These are phyloP conservation scores for Trochalopteron elliotii DNA, from an alignment of 2,113 vertebrate species.

Conservation along the genomic window DNA sequence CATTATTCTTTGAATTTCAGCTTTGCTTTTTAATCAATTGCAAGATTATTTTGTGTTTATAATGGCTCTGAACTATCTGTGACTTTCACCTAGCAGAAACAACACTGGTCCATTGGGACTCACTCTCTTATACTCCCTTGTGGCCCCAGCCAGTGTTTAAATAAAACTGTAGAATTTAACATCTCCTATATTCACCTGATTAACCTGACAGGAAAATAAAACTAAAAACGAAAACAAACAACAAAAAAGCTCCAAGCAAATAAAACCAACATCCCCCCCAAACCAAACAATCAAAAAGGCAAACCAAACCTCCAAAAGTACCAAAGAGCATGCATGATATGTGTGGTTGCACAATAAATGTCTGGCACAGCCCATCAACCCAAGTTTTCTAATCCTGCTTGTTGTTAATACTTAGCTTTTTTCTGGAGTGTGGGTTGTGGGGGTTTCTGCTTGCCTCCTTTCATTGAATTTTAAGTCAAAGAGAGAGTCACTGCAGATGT, in stretches of 20 bases:
- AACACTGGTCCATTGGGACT: neutral
- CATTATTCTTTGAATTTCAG: neutral
- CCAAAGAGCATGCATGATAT: neutral
- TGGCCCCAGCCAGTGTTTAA: neutral
- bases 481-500: neutral
- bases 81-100: slow-evolving; percentile 16
- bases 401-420: neutral
- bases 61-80: slow-evolving; percentile 13
- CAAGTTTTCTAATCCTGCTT: neutral
- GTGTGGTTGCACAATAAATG: neutral
- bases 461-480: neutral
- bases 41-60: neutral
- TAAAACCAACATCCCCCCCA: no score
- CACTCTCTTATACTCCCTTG: slow-evolving; percentile 13
- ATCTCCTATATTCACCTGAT: neutral
- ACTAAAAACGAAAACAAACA: neutral
- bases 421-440: neutral
- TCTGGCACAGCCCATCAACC: neutral
- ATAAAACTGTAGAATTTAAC: neutral
- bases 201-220: neutral
- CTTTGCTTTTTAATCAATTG: neutral
- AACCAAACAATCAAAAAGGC: neutral
- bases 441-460: neutral
- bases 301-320: neutral
- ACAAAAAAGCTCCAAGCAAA: neutral